phyloP scores from a whole-genome alignment of 2,797 vertebrate species.

The Agapornis canus region DNA sequence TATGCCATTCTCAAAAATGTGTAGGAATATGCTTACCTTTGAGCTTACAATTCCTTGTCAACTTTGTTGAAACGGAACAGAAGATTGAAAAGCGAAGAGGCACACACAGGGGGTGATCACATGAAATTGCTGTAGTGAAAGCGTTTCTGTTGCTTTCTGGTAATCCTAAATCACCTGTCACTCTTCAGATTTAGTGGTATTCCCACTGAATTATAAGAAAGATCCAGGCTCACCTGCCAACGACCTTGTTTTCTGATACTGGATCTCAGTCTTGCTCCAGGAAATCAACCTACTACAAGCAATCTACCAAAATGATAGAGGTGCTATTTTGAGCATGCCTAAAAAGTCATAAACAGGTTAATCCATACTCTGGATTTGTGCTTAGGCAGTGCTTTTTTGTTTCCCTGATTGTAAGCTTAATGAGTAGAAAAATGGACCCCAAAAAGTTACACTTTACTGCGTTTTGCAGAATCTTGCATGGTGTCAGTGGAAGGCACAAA shows the following conservation, averaged over 20 bases:
- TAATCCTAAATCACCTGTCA: background rate
- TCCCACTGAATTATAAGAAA: background rate
- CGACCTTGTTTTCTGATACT: background rate
- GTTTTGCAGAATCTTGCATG: background rate
- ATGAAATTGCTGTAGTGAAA: background rate
- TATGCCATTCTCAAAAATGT: background rate
- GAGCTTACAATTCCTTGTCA: background rate
- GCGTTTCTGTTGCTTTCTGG: background rate
- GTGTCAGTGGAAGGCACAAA: background rate
- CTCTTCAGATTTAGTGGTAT: background rate
- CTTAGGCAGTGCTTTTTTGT: background rate
- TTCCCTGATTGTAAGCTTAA: background rate
- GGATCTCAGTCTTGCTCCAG: background rate
- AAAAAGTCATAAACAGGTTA: background rate
- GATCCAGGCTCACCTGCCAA: background rate
- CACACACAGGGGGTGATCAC: background rate
- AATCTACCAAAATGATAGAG: background rate
- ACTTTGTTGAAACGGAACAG: background rate
- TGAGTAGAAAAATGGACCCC: background rate
- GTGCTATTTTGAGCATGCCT: background rate
- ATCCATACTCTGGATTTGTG: background rate
- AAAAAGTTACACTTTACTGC: background rate
- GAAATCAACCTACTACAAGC: background rate
- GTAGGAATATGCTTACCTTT: background rate
- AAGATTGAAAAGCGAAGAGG: background rate